These are phyloP conservation scores for Sebastes iracundus DNA, from an alignment of 2,797 vertebrate species.

Conservation along the genomic window DNA sequence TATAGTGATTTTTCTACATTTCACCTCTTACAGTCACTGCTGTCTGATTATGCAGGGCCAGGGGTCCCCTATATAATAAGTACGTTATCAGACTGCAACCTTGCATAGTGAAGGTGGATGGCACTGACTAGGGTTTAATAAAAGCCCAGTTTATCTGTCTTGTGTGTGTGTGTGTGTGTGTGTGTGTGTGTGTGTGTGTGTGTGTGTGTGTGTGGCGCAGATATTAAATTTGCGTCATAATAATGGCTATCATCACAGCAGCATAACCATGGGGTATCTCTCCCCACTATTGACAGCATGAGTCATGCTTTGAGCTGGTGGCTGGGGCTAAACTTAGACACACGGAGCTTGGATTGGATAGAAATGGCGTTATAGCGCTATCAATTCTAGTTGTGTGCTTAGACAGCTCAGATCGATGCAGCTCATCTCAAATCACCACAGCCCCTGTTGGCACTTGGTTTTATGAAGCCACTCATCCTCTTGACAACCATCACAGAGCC, in stretches of 20 bases:
- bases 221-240: conserved; percentile 45
- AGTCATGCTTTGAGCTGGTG: conserved; percentile 54
- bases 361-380: conserved; percentile 42
- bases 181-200: background rate
- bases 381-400: conserved; percentile 59
- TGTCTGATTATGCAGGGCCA: background rate
- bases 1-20: background rate
- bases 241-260: conserved; percentile 51
- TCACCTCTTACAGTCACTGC: background rate
- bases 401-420: conserved; percentile 69
- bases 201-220: background rate
- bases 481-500: conserved; percentile 61
- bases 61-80: background rate
- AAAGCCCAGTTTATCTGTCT: conserved; percentile 7
- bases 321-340: conserved; percentile 64
- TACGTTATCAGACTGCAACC: background rate
- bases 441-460: conserved; percentile 66
- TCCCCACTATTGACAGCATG: conserved; percentile 52
- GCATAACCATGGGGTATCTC: conserved; percentile 46
- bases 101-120: background rate
- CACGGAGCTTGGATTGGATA: conserved; percentile 47
- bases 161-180: background rate
- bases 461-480: conserved; percentile 78
- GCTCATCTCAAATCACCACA: conserved; percentile 65
- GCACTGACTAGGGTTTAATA: conserved; percentile 9